A percentile compares a stretch with the other conserved stretches of the same genome.
Evolutionary conservation across 2,113 vertebrate genomes (phyloP).

Genomic region (Propithecus coquereli): DNA sequence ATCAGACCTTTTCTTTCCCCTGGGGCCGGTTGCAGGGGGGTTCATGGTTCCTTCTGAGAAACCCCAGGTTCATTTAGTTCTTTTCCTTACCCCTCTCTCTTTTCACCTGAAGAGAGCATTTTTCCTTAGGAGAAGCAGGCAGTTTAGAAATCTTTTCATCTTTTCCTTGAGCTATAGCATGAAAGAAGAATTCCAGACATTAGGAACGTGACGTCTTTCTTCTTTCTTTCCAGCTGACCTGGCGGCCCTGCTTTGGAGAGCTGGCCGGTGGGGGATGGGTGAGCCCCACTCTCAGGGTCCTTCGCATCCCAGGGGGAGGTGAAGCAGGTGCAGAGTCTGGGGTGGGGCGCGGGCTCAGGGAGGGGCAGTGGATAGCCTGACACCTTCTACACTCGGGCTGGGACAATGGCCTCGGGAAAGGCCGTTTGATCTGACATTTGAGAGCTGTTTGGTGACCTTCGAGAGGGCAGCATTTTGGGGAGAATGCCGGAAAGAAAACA

Average conservation of each 20-base stretch:
- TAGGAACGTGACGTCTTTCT: neutral
- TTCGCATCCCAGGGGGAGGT: neutral
- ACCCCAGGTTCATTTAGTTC: neutral
- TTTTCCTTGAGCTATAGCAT: neutral
- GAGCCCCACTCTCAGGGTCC: accelerated
- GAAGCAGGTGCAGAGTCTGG: accelerated
- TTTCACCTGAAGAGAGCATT: neutral
- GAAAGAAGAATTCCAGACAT: neutral
- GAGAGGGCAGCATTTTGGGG: neutral
- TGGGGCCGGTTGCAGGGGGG: neutral
- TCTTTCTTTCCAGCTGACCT: neutral
- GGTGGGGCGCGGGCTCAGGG: neutral
- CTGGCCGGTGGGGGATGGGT: accelerated
- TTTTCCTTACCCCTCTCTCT: neutral
- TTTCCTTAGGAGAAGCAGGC: neutral
- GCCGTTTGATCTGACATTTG: neutral
- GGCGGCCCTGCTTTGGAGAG: neutral
- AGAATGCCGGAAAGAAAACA: neutral
- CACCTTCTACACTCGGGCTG: neutral
- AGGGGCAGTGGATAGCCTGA: neutral
- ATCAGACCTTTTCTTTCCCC: neutral
- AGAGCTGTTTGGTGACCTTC: neutral
- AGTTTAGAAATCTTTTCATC: neutral
- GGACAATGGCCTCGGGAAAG: neutral
- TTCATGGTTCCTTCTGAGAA: neutral